A percentile compares a stretch with the other conserved stretches of the same genome.
Conservation (phyloP, 2,797 vertebrate genomes). For the Lepilemur septentrionalis region DNA sequence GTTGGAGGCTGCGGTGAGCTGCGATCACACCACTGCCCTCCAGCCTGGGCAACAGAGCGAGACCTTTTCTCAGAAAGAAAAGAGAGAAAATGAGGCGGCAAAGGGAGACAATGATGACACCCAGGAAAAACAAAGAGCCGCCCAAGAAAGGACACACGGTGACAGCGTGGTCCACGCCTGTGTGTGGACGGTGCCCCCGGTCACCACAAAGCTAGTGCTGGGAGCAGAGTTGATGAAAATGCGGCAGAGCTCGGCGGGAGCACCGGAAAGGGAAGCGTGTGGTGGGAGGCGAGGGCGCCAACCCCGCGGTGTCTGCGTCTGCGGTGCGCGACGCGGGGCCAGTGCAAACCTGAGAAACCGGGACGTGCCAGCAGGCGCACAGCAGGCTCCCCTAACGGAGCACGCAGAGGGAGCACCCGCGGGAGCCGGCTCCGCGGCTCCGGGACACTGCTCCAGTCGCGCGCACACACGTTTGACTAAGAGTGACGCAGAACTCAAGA, state of each 20-base stretch:
- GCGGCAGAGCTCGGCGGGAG: no score
- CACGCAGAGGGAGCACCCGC: accelerated
- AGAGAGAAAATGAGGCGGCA: no score
- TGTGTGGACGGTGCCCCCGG: neutral
- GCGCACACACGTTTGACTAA: neutral
- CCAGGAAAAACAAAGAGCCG: no score
- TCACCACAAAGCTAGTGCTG: neutral
- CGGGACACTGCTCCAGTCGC: neutral
- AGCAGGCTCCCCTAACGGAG: no score
- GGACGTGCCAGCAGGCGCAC: no score
- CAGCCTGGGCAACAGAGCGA: neutral
- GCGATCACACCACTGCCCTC: neutral
- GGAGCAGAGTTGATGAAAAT: neutral
- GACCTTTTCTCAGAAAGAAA: neutral
- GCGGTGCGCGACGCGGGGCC: accelerated
- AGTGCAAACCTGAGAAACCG: no score
- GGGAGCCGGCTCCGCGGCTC: neutral
- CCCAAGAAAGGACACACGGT: neutral
- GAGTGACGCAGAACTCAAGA: neutral
- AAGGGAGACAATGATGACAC: neutral
- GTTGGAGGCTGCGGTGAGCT: neutral
- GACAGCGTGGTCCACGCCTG: accelerated
- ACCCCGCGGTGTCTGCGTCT: neutral
- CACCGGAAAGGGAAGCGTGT: neutral
- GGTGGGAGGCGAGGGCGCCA: accelerated